These are phyloP conservation scores for Onychomys arenicola DNA, from an alignment of 2,797 vertebrate genomes.

Conservation along the genomic window DNA sequence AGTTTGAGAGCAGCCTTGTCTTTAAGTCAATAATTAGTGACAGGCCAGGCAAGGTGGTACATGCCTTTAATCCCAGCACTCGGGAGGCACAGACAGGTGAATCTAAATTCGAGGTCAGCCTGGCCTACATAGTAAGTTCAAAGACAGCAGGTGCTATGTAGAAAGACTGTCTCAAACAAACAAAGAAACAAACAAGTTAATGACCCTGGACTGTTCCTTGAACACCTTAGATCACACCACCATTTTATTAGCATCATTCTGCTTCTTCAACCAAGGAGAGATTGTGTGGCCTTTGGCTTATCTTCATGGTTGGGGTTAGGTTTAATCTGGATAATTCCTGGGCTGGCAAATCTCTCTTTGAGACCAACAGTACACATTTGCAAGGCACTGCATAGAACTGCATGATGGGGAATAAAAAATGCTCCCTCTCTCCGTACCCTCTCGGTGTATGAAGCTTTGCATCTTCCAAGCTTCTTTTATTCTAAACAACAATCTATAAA, in stretches of 20 bases:
- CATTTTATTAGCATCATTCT: background rate
- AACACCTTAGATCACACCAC: background rate
- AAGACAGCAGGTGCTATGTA: background rate
- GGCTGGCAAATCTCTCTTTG: background rate
- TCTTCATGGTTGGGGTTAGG: background rate
- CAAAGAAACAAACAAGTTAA: background rate
- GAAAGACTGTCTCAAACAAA: background rate
- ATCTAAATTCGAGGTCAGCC: background rate
- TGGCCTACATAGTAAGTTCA: background rate
- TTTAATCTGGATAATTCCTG: constrained; percentile 22
- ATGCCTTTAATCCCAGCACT: background rate
- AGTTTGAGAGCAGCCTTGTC: background rate
- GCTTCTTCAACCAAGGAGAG: background rate
- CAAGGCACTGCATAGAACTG: background rate
- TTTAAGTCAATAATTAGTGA: background rate
- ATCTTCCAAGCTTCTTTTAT: constrained; percentile 25
- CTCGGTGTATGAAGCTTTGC: constrained; percentile 19
- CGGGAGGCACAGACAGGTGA: background rate
- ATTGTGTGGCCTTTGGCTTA: background rate
- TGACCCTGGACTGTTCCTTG: background rate
- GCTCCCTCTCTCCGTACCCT: background rate
- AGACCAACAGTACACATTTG: background rate
- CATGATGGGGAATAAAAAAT: background rate
- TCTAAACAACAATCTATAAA: constrained; percentile 37
- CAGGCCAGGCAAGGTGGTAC: background rate